Conservation (phyloP, 2,797 vertebrate genomes). For the Taeniopygia guttata region DNA sequence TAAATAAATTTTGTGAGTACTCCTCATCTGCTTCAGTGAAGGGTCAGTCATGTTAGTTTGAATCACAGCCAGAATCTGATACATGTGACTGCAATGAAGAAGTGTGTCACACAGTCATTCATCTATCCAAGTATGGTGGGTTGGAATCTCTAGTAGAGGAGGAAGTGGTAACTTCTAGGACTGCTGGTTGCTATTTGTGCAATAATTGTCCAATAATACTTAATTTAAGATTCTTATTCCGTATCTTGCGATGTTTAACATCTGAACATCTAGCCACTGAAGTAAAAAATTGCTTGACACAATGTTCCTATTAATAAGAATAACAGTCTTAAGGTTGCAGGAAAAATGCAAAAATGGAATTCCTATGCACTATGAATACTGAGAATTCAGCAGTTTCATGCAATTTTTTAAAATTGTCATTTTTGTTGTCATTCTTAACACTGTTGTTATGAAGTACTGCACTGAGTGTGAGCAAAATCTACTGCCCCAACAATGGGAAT, state of each 20-base stretch:
- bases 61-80: not conserved
- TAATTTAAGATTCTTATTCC: not conserved
- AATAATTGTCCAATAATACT: not conserved
- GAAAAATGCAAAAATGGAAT: not conserved
- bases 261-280: not conserved
- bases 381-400: not conserved
- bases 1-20: not conserved
- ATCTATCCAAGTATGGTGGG: not conserved
- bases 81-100: not conserved
- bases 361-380: not conserved
- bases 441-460: not conserved
- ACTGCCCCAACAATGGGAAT: not conserved
- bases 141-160: not conserved
- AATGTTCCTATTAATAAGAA: not conserved
- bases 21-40: not conserved
- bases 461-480: not conserved
- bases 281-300: not conserved
- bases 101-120: not conserved
- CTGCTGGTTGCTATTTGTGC: not conserved
- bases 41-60: not conserved
- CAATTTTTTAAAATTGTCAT: not conserved
- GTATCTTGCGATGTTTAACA: not conserved
- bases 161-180: not conserved
- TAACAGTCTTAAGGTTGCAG: not conserved
- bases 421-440: not conserved